Base-by-base conservation (phyloP, 2,888 invertebrate species). In the Campoplex nolae region DNA sequence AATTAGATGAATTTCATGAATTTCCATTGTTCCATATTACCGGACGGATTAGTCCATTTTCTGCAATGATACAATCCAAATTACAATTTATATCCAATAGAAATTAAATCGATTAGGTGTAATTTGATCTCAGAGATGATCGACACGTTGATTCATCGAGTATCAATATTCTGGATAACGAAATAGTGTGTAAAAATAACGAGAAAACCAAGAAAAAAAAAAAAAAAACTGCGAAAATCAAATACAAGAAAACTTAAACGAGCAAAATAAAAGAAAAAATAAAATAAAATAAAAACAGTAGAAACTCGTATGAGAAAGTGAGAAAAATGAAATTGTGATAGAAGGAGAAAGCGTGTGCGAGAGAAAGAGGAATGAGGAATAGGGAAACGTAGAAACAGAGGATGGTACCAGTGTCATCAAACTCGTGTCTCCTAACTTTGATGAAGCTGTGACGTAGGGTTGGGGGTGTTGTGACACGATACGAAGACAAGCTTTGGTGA, bases 351-450 rank as follows among this genome's bases (percentile, higher is more conserved):
- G 1, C n/a, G 32, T 48, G 48, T 0, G 0, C 6, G 3, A 16
- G 7, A 28, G 70, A 28, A 8, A 6, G 8, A 32, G 32, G 18
- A 28, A n/a, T n/a, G 42, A 2, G 16, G 58, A 58, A 62, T 75
- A 3, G 35, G 6, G 35, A n/a, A 38, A 32, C 38, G 35, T n/a
- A 67, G 45, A 65, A 32, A 51, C 23, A 23, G 35, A 54, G 48
- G 8, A 71, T 76, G 28, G 74, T 54, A 65, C 79, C 79, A 56
- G 45, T 83, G 65, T 71, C 75, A 79, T 86, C 83, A 86, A 86
- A 83, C 83, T 86, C 65, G 65, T 78, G 51, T 56, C 68, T 68
- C 9, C 75, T 67, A 86, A 86, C 86, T 86, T 86, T 86, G 79
- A 86, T 83, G 86, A 80, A 86, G 70, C 85, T 54, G 70, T 54